A percentile compares a stretch with the other conserved stretches of the same genome.
phyloP scores from a whole-genome alignment of 2,888 invertebrate genomes.

The Alloplasta piceator region DNA sequence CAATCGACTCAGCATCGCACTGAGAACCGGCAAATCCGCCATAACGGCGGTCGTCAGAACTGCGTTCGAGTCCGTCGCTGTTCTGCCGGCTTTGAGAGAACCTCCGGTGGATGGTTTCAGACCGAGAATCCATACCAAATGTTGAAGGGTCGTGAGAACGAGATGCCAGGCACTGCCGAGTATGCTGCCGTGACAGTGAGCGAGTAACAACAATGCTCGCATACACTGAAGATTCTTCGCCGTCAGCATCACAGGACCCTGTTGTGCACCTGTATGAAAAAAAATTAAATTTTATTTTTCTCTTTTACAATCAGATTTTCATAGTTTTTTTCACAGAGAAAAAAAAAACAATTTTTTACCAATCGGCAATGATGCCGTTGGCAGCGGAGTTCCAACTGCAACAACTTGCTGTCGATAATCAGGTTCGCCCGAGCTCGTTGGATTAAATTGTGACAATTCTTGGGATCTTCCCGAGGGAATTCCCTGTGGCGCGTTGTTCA shows the following conservation, averaged over 20 bases:
- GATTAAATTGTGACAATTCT: slow-evolving; percentile 76
- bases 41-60: slow-evolving; percentile 98
- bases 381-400: slow-evolving; percentile 97
- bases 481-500: slow-evolving; percentile 87
- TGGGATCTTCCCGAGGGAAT: slow-evolving; percentile 81
- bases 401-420: slow-evolving; percentile 97
- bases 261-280: slow-evolving; percentile 87
- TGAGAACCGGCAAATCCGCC: slow-evolving; percentile 96
- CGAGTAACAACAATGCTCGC: slow-evolving; percentile 94
- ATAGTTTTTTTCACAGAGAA: neutral
- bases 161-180: slow-evolving; percentile 98
- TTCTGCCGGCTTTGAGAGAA: slow-evolving; percentile 93
- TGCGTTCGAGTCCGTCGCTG: slow-evolving; percentile 91
- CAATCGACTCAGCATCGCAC: slow-evolving; percentile 95
- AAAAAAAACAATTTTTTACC: slow-evolving; percentile 84
- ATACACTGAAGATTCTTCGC: slow-evolving; percentile 99
- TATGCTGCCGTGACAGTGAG: slow-evolving; percentile 95
- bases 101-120: slow-evolving; percentile 97
- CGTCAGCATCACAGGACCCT: slow-evolving; percentile 97
- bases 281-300: slow-evolving; percentile 1
- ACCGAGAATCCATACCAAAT: slow-evolving; percentile 97
- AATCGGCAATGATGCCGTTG: slow-evolving; percentile 91
- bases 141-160: slow-evolving; percentile 96
- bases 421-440: slow-evolving; percentile 85
- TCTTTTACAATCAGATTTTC: neutral